Evolutionary conservation across 2,888 invertebrate species (phyloP).

Genomic region (Zygothrica quintamaculata): DNA sequence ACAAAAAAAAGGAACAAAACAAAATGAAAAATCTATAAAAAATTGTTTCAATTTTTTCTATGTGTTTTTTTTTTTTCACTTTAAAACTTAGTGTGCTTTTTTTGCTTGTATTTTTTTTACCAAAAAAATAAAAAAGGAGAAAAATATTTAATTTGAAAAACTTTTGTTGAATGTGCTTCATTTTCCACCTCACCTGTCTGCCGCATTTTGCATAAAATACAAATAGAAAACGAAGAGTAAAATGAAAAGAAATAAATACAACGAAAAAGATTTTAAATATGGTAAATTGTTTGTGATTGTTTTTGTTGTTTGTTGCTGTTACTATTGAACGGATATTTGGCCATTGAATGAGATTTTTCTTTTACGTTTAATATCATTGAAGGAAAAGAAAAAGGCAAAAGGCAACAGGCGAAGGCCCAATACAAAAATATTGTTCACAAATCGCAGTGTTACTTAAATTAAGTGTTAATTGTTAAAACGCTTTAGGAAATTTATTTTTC

Average conservation of each 20-base stretch:
- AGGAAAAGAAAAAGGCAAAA: conserved; percentile 43
- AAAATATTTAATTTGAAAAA: conserved; percentile 22
- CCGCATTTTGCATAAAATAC: conserved; percentile 33
- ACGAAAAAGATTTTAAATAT: not conserved
- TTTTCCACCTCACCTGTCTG: not conserved
- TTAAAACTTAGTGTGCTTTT: conserved; percentile 1
- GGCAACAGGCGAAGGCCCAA: conserved; percentile 11
- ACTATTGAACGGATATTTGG: conserved; percentile 21
- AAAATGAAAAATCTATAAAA: conserved; percentile 46
- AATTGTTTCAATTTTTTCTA: conserved; percentile 24
- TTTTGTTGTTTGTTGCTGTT: conserved; percentile 19
- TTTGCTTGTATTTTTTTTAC: conserved; percentile 23
- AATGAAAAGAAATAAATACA: conserved; percentile 15
- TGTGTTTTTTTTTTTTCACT: conserved; percentile 5
- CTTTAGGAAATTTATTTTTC: conserved; percentile 50
- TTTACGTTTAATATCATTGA: conserved; percentile 23
- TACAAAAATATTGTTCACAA: conserved; percentile 21
- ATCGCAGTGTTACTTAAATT: conserved; percentile 51
- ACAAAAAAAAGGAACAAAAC: too few relatives aligned
- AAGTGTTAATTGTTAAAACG: conserved; percentile 63
- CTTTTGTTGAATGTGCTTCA: conserved; percentile 10
- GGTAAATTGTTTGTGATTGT: conserved; percentile 29
- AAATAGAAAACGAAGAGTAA: conserved; percentile 7
- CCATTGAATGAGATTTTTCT: conserved; percentile 15
- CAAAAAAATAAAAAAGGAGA: too few relatives aligned